Conservation (phyloP, 2,888 invertebrate genomes). For the Eupelmus urozonus region DNA sequence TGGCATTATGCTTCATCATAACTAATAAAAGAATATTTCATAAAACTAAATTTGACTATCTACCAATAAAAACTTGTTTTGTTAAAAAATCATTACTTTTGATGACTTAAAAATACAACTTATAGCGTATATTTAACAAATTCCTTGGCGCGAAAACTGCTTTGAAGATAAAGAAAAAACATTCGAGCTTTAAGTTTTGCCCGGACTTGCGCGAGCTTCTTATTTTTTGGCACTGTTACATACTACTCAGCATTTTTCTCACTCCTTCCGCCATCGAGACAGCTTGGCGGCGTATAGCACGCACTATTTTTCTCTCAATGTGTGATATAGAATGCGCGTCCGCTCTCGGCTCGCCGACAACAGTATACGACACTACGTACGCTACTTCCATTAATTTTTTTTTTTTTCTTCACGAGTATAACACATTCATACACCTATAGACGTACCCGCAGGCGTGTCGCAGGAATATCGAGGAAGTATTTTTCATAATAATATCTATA, state of each 20-base stretch:
- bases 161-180: too few relatives aligned
- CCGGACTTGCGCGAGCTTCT: neutral
- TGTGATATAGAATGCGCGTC: slow-evolving; percentile 3
- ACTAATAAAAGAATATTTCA: too few relatives aligned
- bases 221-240: slow-evolving; percentile 38
- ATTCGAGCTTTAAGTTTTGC: neutral
- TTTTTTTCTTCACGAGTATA: slow-evolving; percentile 28
- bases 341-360: slow-evolving; percentile 7
- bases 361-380: slow-evolving; percentile 34
- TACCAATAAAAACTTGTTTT: too few relatives aligned
- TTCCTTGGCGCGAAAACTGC: too few relatives aligned
- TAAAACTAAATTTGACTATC: too few relatives aligned
- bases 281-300: neutral
- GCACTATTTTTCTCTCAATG: neutral
- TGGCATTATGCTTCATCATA: too few relatives aligned
- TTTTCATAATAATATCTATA: slow-evolving; percentile 2
- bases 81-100: too few relatives aligned
- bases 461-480: slow-evolving; percentile 43
- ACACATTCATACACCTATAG: slow-evolving; percentile 44
- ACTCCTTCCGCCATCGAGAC: neutral
- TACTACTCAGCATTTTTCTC: neutral
- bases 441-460: slow-evolving; percentile 23
- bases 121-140: too few relatives aligned
- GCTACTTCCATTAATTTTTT: slow-evolving; percentile 15
- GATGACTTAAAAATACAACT: too few relatives aligned